These are phyloP conservation scores for Drosophila saltans DNA, from an alignment of 1,140 invertebrate species.

Conservation along the genomic window DNA sequence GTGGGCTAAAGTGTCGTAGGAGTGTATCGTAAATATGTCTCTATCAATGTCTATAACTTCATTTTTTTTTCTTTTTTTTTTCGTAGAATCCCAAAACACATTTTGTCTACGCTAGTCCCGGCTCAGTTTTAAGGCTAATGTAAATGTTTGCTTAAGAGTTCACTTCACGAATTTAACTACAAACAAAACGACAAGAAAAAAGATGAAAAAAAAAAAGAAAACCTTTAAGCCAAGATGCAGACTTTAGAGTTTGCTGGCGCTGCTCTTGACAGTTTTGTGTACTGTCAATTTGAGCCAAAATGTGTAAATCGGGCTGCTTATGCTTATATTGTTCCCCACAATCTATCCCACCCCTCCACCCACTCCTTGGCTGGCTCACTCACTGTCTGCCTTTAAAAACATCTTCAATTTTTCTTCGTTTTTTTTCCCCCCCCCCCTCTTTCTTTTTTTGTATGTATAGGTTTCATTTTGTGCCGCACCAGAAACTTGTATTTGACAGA, in stretches of 20 bases:
- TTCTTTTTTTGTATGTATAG: slow-evolving; percentile 1
- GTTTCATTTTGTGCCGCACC: slow-evolving; percentile 51
- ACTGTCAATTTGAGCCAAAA: slow-evolving; percentile 73
- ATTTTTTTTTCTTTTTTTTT: slow-evolving; percentile 5
- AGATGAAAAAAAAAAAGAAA: slow-evolving; percentile 18
- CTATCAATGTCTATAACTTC: slow-evolving; percentile 18
- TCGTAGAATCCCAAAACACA: no score
- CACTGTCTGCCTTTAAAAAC: slow-evolving; percentile 66
- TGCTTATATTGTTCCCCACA: slow-evolving; percentile 12
- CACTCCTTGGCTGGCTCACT: background rate
- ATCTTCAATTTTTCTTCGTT: slow-evolving; percentile 75
- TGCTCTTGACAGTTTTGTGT: slow-evolving; percentile 79
- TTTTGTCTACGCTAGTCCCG: background rate
- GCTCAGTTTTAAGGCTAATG: slow-evolving; percentile 40
- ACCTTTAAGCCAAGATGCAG: slow-evolving; percentile 5
- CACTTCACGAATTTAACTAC: slow-evolving; percentile 2
- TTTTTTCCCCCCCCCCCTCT: slow-evolving; percentile 33
- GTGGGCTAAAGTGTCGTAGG: slow-evolving; percentile 5
- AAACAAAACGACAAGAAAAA: slow-evolving; percentile 17
- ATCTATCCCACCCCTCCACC: slow-evolving; percentile 5
- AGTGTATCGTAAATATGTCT: slow-evolving; percentile 15
- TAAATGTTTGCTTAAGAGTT: slow-evolving; percentile 46
- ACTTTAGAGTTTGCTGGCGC: slow-evolving; percentile 23
- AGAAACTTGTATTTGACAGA: slow-evolving; percentile 81
- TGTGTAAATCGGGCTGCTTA: slow-evolving; percentile 10